A percentile compares a stretch with the other conserved stretches of the same genome.
Evolutionary conservation across 2,888 invertebrate genomes (phyloP).

Genomic region (Callimorpha dominula): DNA sequence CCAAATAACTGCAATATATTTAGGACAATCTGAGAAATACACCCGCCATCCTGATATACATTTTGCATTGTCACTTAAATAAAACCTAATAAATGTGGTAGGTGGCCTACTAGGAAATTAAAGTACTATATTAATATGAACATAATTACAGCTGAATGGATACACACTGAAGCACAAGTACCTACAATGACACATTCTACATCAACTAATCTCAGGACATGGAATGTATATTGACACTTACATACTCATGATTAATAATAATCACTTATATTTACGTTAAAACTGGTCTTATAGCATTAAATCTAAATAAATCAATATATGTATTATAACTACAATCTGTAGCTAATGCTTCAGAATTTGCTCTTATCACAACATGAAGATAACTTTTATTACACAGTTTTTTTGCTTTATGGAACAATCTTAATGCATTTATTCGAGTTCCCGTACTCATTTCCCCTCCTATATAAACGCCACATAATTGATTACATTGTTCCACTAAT

Average conservation of each 20-base stretch:
- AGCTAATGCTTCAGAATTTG: background rate
- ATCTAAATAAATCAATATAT: slow-evolving; percentile 65
- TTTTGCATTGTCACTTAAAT: background rate
- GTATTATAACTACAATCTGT: slow-evolving; percentile 51
- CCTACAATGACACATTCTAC: background rate
- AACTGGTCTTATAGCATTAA: slow-evolving; percentile 64
- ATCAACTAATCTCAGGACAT: background rate
- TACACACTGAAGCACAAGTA: background rate
- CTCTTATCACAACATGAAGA: background rate
- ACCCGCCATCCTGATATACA: too few species aligned
- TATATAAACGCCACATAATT: slow-evolving; percentile 68
- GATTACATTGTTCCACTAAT: slow-evolving; percentile 65
- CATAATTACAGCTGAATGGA: background rate
- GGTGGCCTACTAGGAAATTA: background rate
- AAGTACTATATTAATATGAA: background rate
- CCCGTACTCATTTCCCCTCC: slow-evolving; percentile 56
- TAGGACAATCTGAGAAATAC: too few species aligned
- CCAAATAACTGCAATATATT: too few species aligned
- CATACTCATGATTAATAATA: background rate
- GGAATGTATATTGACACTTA: background rate
- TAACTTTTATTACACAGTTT: slow-evolving; percentile 42
- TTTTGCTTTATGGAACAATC: slow-evolving; percentile 62
- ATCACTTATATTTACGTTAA: background rate
- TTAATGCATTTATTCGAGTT: slow-evolving; percentile 48
- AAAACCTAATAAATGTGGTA: background rate